phyloP scores from a whole-genome alignment of 37 sponge, comb jelly and placozoan species.

The Hexactinellida sp. region DNA sequence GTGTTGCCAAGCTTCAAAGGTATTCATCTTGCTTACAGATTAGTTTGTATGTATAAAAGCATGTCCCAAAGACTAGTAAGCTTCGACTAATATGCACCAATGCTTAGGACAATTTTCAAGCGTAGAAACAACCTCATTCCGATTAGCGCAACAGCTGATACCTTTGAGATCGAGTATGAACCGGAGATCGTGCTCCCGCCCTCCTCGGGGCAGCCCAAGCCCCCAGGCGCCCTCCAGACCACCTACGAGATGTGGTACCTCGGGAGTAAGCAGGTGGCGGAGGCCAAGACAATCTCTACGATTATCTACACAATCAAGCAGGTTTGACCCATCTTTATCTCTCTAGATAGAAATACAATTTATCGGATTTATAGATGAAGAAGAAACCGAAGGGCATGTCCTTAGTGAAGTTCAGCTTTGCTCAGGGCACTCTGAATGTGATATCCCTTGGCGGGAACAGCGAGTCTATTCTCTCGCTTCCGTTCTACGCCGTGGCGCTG shows the following conservation, averaged over 20 bases:
- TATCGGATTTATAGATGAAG: not conserved
- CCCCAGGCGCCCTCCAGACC: not conserved
- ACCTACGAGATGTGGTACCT: constrained; percentile 9
- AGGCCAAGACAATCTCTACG: not conserved
- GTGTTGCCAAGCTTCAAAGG: no score
- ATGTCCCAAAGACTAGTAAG: no score
- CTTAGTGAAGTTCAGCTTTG: not conserved
- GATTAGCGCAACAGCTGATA: constrained; percentile 2
- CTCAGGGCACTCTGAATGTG: not conserved
- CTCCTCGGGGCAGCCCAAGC: constrained; percentile 7
- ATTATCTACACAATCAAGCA: not conserved
- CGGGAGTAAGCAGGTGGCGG: not conserved
- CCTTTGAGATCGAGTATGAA: constrained; percentile 10
- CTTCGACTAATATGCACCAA: no score
- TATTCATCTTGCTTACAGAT: no score
- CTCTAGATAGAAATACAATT: not conserved
- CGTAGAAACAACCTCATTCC: not conserved
- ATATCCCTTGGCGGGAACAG: not conserved
- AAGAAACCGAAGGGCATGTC: not conserved
- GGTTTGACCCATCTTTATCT: not conserved
- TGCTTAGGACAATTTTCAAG: constrained; percentile 10
- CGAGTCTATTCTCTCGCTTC: not conserved
- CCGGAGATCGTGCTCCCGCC: not conserved
- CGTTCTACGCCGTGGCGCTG: not conserved
- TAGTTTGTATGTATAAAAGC: no score